A percentile compares a stretch with the other conserved stretches of the same genome.
These are phyloP conservation scores for Linurgus olivaceus DNA, from an alignment of 2,797 vertebrate species.

Conservation along the genomic window DNA sequence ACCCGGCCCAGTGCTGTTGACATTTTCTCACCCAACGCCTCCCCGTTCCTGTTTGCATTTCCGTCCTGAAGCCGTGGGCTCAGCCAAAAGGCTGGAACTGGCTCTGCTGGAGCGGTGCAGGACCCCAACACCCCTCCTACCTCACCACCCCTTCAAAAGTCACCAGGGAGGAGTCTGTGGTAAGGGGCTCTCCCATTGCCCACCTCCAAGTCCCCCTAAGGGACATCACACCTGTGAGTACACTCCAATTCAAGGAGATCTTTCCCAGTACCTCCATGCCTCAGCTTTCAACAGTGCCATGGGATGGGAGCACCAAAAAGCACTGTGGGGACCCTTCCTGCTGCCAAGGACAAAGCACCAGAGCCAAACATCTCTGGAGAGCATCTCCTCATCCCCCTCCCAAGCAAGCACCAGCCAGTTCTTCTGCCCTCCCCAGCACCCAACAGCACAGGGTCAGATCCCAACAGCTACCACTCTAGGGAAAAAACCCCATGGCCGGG, in stretches of 20 bases:
- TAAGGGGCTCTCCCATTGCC: background rate
- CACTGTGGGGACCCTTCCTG: rapidly evolving
- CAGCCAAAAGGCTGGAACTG: slow-evolving; percentile 15
- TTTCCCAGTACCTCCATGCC: background rate
- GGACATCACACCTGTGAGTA: background rate
- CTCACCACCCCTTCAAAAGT: background rate
- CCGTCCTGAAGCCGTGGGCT: background rate
- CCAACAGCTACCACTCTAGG: background rate
- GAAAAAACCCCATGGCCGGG: background rate
- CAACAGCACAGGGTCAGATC: background rate
- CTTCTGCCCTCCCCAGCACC: background rate
- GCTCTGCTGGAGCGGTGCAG: background rate
- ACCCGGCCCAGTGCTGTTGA: slow-evolving; percentile 40
- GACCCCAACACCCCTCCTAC: background rate
- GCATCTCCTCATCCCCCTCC: background rate
- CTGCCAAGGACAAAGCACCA: rapidly evolving
- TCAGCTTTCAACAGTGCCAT: background rate
- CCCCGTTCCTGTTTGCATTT: slow-evolving; percentile 62
- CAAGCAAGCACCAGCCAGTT: background rate
- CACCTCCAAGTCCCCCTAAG: background rate
- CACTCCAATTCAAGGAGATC: background rate
- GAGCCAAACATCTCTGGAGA: rapidly evolving
- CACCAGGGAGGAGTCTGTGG: background rate
- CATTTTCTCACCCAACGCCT: slow-evolving; percentile 66
- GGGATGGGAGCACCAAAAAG: background rate